phyloP scores from a whole-genome alignment of 2,797 vertebrate genomes.

The Pelobates cultripes region DNA sequence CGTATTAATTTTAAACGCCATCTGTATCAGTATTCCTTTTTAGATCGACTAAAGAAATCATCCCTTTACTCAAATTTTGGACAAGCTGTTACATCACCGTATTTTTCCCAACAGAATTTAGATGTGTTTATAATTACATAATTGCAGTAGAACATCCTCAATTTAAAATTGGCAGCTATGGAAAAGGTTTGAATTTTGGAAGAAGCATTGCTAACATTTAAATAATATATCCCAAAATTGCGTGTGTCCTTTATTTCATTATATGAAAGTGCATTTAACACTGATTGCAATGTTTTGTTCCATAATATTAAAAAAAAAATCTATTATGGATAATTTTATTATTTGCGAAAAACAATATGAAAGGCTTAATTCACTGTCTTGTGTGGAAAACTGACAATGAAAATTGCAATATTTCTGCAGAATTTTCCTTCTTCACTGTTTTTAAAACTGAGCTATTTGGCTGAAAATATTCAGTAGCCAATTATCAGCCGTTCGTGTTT shows the following conservation, averaged over 20 bases:
- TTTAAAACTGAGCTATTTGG: too few species aligned
- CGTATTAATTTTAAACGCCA: constrained; percentile 51
- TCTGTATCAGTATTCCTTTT: constrained; percentile 39
- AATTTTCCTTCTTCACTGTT: too few species aligned
- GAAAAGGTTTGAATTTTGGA: constrained; percentile 10
- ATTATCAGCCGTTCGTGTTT: too few species aligned
- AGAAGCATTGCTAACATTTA: constrained; percentile 6
- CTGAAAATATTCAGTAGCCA: too few species aligned
- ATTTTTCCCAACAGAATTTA: constrained; percentile 3
- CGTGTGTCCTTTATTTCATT: background rate
- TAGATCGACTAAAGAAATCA: constrained; percentile 25
- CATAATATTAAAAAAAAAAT: constrained; percentile 20
- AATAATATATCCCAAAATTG: constrained; percentile 10
- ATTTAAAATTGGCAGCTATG: constrained; percentile 15
- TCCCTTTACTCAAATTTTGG: constrained; percentile 5
- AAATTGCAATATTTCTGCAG: too few species aligned
- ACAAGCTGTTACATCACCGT: constrained; percentile 13
- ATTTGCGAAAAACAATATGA: background rate
- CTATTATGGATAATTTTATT: constrained; percentile 1
- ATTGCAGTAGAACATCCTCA: background rate
- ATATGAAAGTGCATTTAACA: background rate
- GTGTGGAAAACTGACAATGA: too few species aligned
- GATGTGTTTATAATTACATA: constrained; percentile 30
- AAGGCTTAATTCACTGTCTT: too few species aligned
- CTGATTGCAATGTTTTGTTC: constrained; percentile 7